Evolutionary conservation across 1,140 invertebrate genomes (phyloP).

Genomic region (Heliothis virescens): DNA sequence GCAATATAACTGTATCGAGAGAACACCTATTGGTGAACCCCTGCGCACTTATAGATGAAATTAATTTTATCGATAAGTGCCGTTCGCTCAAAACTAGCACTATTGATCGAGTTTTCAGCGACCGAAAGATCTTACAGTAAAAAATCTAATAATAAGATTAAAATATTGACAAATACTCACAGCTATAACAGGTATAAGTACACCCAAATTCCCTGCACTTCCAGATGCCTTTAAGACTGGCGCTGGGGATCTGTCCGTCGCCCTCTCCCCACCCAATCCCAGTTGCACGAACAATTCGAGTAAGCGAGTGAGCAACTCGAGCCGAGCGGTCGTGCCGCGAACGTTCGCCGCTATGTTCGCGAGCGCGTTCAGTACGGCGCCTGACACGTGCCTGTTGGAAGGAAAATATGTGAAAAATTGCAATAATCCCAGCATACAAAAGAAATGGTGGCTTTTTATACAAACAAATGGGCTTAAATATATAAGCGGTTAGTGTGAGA

Average conservation of each 20-base stretch:
- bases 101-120: too few relatives aligned
- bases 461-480: too few relatives aligned
- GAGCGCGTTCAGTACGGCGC: constrained; percentile 97
- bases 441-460: background rate
- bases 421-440: background rate
- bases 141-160: too few relatives aligned
- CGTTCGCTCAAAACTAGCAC: too few relatives aligned
- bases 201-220: constrained; percentile 98
- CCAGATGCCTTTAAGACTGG: constrained; percentile 92
- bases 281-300: constrained; percentile 99
- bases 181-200: constrained; percentile 98
- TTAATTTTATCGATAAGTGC: too few relatives aligned
- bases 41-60: too few relatives aligned
- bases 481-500: too few relatives aligned
- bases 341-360: constrained; percentile 98
- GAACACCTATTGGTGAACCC: too few relatives aligned
- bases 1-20: too few relatives aligned
- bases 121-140: too few relatives aligned
- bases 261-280: constrained; percentile 97
- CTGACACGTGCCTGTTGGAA: constrained; percentile 93
- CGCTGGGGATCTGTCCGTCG: constrained; percentile 94
- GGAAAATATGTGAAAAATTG: background rate
- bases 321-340: constrained; percentile 94
- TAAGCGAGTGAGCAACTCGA: constrained; percentile 94
- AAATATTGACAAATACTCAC: constrained; percentile 80